phyloP scores from a whole-genome alignment of 37 sponge, comb jelly and placozoan genomes.

The Oscarella lobularis region DNA sequence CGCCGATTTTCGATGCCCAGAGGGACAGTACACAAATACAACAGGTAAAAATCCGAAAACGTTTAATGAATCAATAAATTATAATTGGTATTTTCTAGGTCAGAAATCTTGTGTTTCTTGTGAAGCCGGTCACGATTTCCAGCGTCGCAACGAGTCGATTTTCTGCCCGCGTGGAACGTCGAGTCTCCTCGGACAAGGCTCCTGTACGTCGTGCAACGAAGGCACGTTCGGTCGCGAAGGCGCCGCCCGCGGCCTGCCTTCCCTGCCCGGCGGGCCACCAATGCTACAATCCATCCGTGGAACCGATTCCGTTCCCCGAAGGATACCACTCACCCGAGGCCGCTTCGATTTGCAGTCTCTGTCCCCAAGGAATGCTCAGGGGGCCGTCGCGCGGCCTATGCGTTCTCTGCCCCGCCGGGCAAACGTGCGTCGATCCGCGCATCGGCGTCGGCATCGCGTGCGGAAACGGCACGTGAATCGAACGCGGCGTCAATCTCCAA shows the following conservation, averaged over 20 bases:
- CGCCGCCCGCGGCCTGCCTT: background rate
- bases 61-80: too few relatives aligned
- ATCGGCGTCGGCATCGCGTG: background rate
- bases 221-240: background rate
- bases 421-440: background rate
- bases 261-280: constrained; percentile 13
- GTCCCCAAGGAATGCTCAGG: background rate
- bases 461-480: background rate
- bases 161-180: constrained; percentile 19
- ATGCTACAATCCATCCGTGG: background rate
- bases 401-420: background rate
- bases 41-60: too few relatives aligned
- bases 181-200: background rate
- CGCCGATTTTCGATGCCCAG: constrained; percentile 9
- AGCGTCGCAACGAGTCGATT: background rate
- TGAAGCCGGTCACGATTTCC: background rate
- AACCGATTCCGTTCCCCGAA: background rate
- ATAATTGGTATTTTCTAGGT: too few relatives aligned
- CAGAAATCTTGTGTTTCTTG: background rate
- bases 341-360: background rate
- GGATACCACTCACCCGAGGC: background rate
- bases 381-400: background rate
- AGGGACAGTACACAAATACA: constrained; percentile 10
- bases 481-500: background rate
- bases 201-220: background rate